Base-by-base conservation (phyloP, 2,113 vertebrate species). In the Grallaria varia region DNA sequence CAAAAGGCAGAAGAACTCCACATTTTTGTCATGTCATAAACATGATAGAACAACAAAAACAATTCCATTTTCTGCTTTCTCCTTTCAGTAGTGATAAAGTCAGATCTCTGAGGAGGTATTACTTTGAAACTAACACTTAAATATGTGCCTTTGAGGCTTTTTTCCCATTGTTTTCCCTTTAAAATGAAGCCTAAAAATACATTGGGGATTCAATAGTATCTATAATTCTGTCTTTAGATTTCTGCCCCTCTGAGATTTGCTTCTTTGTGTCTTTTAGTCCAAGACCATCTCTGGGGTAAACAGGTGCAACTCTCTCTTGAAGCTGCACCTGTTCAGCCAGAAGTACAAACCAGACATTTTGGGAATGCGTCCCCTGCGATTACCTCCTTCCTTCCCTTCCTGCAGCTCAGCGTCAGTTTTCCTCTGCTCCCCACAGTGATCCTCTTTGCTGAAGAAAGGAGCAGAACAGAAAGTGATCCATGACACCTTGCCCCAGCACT, bases 71-170 rank as follows among this genome's bases (percentile, higher is more conserved):
- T 96, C 96, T 93, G 74, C 87, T 94, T 96, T 94, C 82, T 94
- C 75, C 93, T 96, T 93, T 96, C 95, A 96, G 78, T 85, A 93
- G 90, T 90, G 95, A 97, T 93, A 94, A 96, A 96, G 82, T 91
- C 96, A 95, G 90, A 68, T 96, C 96, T 97, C 96, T 95, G 88
- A 96, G 96, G 87, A 97, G 89, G 87, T 81, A 95, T 97, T 97
- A 96, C 96, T 89, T 82, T 93, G 91, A 96, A 96, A 93, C 72
- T 92, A 92, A 92, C 66, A 68, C 84, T 92, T 89, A 94, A 96
- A 92, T 93, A 89, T 35, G n/a, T 92, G 96, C 63, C 94, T 93
- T 79, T 89, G 87, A 96, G 85, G 89, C 44, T 79, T 91, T 88
- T 87, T 81, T 40, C 8, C 63, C 56, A 92, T 96, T 95, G 93